A percentile compares a stretch with the other conserved stretches of the same genome.
Conservation (phyloP, 1,140 invertebrate species). For the Lamellibrachia luymesi region DNA sequence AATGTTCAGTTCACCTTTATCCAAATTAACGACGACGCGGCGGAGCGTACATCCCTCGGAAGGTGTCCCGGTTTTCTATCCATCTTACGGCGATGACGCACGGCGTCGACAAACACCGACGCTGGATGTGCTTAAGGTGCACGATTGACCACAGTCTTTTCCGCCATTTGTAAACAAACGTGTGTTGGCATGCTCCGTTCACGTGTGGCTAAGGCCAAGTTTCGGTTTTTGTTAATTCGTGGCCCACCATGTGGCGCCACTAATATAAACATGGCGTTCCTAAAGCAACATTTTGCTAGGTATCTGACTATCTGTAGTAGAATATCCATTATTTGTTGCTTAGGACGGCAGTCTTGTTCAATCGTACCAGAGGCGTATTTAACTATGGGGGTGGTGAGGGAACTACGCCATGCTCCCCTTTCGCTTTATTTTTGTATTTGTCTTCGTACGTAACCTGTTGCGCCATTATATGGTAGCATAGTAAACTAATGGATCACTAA, state of each 20-base stretch:
- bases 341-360: not conserved
- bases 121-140: not conserved
- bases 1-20: conserved; percentile 34
- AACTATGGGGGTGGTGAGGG: too few relatives aligned
- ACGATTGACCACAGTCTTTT: not conserved
- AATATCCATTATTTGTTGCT: not conserved
- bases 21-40: conserved; percentile 40
- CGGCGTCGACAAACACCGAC: not conserved
- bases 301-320: not conserved
- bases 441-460: too few relatives aligned
- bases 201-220: not conserved
- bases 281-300: too few relatives aligned
- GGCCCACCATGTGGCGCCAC: too few relatives aligned
- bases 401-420: too few relatives aligned
- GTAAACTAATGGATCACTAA: too few relatives aligned
- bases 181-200: not conserved
- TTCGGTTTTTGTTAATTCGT: not conserved
- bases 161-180: conserved; percentile 1
- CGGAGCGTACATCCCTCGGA: conserved; percentile 41
- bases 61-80: conserved; percentile 45
- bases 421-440: too few relatives aligned
- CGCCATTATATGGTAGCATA: too few relatives aligned
- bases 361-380: too few relatives aligned
- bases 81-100: conserved; percentile 29
- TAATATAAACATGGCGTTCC: too few relatives aligned